Percentiles rank a stretch among this genome's conserved stretches.
These are phyloP conservation scores for Myripristis murdjan DNA, from an alignment of 2,797 vertebrate species.

Conservation along the genomic window DNA sequence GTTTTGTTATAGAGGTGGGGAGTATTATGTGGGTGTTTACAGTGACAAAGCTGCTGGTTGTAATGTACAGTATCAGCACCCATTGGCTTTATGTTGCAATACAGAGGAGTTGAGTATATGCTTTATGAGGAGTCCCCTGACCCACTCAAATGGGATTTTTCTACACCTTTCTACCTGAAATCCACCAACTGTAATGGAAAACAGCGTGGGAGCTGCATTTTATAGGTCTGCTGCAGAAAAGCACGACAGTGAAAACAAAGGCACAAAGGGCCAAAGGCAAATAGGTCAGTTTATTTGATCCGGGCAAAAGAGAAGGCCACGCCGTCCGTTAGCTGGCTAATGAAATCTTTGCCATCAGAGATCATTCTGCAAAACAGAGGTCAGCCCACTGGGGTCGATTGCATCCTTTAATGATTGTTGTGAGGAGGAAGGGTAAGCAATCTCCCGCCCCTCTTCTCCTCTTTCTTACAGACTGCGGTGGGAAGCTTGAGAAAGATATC, in stretches of 20 bases:
- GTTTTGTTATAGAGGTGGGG: too few species aligned
- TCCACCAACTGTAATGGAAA: slow-evolving; percentile 13
- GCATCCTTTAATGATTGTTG: slow-evolving; percentile 45
- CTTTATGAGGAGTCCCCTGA: neutral
- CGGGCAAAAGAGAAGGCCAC: slow-evolving; percentile 48
- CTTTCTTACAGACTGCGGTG: slow-evolving; percentile 88
- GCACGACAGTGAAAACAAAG: neutral
- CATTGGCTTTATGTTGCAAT: neutral
- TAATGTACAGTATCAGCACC: too few species aligned
- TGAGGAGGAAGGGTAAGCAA: slow-evolving; percentile 53
- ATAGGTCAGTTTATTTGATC: slow-evolving; percentile 58
- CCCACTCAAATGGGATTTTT: neutral
- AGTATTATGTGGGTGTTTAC: too few species aligned
- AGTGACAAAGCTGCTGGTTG: too few species aligned
- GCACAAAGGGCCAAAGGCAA: slow-evolving; percentile 14
- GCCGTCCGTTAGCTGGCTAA: slow-evolving; percentile 44
- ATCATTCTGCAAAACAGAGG: slow-evolving; percentile 40
- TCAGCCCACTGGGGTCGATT: slow-evolving; percentile 34
- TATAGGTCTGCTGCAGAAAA: neutral
- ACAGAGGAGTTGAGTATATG: neutral
- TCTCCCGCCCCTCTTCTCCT: slow-evolving; percentile 64
- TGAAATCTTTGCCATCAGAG: slow-evolving; percentile 56
- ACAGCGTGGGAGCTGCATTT: neutral
- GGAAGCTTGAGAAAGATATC: slow-evolving; percentile 92
- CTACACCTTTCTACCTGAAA: neutral